A percentile compares a stretch with the other conserved stretches of the same genome.
These are phyloP conservation scores for Tragopan temminckii DNA, from an alignment of 2,797 vertebrate species.

Conservation along the genomic window DNA sequence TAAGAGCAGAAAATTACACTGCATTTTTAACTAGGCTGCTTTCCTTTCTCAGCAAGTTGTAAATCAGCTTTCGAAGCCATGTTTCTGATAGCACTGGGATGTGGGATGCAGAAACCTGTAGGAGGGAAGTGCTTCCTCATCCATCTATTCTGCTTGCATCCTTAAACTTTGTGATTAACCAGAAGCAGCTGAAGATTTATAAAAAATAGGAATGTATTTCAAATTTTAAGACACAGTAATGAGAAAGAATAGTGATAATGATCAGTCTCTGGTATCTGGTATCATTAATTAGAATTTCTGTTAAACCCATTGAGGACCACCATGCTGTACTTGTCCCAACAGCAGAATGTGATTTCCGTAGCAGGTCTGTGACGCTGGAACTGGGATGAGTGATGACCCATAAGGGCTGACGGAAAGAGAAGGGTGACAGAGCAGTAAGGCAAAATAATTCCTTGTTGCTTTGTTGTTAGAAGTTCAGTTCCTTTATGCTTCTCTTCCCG, in stretches of 20 bases:
- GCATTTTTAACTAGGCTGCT: not conserved
- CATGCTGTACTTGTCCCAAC: not conserved
- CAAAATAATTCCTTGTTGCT: not conserved
- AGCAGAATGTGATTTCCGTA: not conserved
- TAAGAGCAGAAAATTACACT: slow-evolving; percentile 45
- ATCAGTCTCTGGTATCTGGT: not conserved
- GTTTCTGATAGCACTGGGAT: not conserved
- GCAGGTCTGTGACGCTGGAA: not conserved
- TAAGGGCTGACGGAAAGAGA: not conserved
- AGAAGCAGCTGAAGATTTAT: not conserved
- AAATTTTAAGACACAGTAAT: not conserved
- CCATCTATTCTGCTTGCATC: not conserved
- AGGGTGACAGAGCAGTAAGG: not conserved
- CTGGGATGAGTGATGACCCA: not conserved
- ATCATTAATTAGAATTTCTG: not conserved
- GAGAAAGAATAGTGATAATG: slow-evolving; percentile 27
- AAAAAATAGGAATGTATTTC: not conserved
- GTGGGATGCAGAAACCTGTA: not conserved
- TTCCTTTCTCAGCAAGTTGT: not conserved
- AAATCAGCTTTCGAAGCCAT: slow-evolving; percentile 26
- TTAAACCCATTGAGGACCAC: not conserved
- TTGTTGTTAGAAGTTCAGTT: not conserved
- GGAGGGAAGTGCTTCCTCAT: not conserved
- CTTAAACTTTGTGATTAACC: not conserved
- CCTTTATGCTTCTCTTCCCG: not conserved